Percentiles rank a stretch among this genome's conserved stretches.
phyloP scores from a whole-genome alignment of 2,113 vertebrate species.

The Tringa solitaria region DNA sequence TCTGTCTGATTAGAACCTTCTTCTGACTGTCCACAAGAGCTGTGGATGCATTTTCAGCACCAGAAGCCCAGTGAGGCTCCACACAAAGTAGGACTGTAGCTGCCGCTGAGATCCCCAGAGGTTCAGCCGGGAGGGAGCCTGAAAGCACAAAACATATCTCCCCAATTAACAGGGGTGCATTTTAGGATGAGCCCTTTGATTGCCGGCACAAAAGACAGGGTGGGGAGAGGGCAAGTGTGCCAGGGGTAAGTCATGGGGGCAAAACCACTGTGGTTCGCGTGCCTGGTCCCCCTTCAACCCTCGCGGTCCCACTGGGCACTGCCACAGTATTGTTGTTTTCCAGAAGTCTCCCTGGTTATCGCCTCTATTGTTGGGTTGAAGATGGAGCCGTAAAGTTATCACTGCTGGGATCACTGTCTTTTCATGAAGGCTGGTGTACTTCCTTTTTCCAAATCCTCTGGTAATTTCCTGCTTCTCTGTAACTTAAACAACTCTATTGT shows the following conservation, averaged over 20 bases:
- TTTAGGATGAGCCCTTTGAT: background rate
- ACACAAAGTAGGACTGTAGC: background rate
- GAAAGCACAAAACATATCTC: background rate
- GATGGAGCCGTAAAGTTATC: background rate
- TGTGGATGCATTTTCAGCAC: background rate
- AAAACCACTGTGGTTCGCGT: fast-evolving
- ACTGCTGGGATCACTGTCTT: background rate
- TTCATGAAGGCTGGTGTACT: background rate
- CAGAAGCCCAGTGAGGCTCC: background rate
- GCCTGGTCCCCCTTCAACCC: background rate
- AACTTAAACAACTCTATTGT: constrained; percentile 7
- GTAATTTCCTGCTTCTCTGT: constrained; percentile 39
- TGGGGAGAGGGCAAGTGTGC: background rate
- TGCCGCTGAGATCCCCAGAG: background rate
- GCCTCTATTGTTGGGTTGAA: background rate
- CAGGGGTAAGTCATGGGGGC: fast-evolving
- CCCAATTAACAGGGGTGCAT: fast-evolving
- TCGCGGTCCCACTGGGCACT: fast-evolving
- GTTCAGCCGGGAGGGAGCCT: background rate
- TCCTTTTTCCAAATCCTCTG: background rate
- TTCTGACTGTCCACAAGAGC: background rate
- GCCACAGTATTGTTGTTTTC: background rate
- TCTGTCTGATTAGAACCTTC: background rate
- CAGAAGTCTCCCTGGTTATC: background rate
- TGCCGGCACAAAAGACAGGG: background rate